These are phyloP conservation scores for Struthidea cinerea DNA, from an alignment of 2,113 vertebrate species.

Conservation along the genomic window DNA sequence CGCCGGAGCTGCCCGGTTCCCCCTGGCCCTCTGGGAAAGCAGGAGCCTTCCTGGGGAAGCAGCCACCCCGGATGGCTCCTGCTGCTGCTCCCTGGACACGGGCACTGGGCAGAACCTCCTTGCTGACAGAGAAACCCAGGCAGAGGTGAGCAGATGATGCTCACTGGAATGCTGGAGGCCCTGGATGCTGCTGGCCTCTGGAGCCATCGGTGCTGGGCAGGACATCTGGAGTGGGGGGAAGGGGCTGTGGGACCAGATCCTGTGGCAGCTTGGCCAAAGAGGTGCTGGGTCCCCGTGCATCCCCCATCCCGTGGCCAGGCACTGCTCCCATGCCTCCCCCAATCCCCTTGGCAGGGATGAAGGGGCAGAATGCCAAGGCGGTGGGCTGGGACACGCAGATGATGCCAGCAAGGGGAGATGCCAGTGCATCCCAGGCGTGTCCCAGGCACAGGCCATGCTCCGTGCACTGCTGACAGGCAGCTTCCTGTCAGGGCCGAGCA, in stretches of 20 bases:
- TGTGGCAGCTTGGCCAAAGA: not conserved
- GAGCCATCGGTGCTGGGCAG: accelerated
- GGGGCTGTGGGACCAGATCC: accelerated
- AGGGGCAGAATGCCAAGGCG: accelerated
- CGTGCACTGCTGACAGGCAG: not conserved
- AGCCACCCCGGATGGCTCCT: not conserved
- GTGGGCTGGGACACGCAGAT: accelerated
- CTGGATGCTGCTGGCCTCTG: not conserved
- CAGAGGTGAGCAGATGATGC: not conserved
- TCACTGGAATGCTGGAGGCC: not conserved
- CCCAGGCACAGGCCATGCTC: not conserved
- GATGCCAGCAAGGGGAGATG: not conserved
- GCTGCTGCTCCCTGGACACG: accelerated
- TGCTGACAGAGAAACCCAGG: not conserved
- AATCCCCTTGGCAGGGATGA: accelerated
- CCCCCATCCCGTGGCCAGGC: accelerated
- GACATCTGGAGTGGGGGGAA: not conserved
- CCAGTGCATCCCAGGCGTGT: not conserved
- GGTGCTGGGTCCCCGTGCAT: accelerated
- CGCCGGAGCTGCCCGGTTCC: not conserved
- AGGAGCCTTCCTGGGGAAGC: not conserved
- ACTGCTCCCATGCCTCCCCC: accelerated
- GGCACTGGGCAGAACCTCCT: not conserved
- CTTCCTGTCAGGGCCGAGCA: not conserved
- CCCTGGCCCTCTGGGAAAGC: accelerated